Base-by-base conservation (phyloP, 2,113 vertebrate genomes). In the Ochotona princeps region DNA sequence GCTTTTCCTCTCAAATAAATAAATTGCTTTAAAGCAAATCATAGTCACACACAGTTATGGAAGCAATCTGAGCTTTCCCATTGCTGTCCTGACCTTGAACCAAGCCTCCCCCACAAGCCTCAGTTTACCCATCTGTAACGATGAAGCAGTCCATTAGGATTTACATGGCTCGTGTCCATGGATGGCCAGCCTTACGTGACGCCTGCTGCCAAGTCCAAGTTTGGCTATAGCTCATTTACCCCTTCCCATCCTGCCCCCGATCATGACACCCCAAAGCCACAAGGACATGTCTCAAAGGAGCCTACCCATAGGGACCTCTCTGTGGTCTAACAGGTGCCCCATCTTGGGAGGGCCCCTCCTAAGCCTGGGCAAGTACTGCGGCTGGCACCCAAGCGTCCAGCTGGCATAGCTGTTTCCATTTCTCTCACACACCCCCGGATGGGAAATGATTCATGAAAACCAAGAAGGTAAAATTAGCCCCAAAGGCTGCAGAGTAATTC, bases 371-470 rank as follows among this genome's bases (percentile, higher is more conserved):
- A 17, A 14, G 14, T 38, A 8, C 81, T 47, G 76, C 0, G 21
- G 93, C 89, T 63, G 61, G 86, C 25, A 18, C 63, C 49, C 1
- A 6, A 47, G 73, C 93, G 83, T 28, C 90, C 94, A 92, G 83
- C 85, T 83, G 92, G 84, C 94, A 92, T 65, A 49, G 87, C 83
- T 1, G 4, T 49, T 76, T 72, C 94, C 94, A 89, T 72, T 61
- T 49, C 87, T 90, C 94, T 69, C 93, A 80, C 92, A 79, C 66
- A 5, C 93, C 95, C 94, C 96, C 78, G 3, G 85, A 94, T 96
- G 95, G 96, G 96, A 97, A 97, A 96, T 97, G 96, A 97, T 95
- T 95, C 96, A 96, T 95, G 94, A 97, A 97, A 96, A 97, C 85
- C 95, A 89, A 95, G 94, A 87, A 96, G 96, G 94, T 96, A 96